A percentile compares a stretch with the other conserved stretches of the same genome.
These are phyloP conservation scores for Recurvirostra avosetta DNA, from an alignment of 2,113 vertebrate species.

Conservation along the genomic window DNA sequence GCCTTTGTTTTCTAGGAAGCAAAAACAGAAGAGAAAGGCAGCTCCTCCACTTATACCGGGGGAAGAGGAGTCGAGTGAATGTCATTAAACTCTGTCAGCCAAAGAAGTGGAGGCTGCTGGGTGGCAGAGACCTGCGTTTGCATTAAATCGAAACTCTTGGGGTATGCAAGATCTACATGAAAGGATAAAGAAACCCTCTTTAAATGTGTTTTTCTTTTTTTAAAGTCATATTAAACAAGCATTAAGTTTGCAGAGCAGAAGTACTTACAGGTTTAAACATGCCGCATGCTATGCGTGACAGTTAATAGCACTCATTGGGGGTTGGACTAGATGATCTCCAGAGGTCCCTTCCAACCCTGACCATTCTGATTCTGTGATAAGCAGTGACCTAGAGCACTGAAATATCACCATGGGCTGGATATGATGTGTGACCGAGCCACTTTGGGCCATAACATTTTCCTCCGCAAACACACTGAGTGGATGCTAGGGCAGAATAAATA, in stretches of 20 bases:
- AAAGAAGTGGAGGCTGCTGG: neutral
- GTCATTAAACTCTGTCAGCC: neutral
- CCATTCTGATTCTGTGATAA: neutral
- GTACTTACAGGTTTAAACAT: neutral
- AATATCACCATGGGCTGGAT: neutral
- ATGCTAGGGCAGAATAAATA: neutral
- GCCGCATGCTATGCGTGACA: neutral
- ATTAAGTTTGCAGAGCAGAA: neutral
- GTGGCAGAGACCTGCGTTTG: neutral
- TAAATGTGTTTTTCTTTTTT: neutral
- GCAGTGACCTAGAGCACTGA: neutral
- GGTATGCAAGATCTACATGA: neutral
- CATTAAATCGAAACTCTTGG: neutral
- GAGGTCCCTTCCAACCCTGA: no score
- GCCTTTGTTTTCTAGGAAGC: neutral
- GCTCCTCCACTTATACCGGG: neutral
- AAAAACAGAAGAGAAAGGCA: neutral
- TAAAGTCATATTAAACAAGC: neutral
- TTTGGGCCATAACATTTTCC: neutral
- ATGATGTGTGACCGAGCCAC: neutral
- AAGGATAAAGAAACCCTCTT: neutral
- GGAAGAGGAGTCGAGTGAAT: neutral
- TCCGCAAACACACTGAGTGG: neutral
- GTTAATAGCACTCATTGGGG: neutral
- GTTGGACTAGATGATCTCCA: no score